Conservation (phyloP, 2,797 vertebrate species). For the Ispidina picta region DNA sequence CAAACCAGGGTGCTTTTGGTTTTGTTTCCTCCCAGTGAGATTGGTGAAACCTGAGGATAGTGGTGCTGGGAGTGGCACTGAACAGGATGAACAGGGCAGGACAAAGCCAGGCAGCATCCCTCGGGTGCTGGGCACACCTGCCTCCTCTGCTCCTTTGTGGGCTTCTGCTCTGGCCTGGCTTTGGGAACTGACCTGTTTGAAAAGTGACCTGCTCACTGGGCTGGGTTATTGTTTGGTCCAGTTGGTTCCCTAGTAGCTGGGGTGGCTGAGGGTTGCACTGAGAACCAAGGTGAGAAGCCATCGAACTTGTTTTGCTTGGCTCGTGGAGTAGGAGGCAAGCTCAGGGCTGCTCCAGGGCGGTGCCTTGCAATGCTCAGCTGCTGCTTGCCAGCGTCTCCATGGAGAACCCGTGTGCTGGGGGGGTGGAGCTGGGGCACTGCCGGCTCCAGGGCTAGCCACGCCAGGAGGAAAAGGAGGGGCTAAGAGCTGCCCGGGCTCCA, state of each 20-base stretch:
- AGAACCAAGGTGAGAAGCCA: not conserved
- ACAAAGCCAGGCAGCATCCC: too few species aligned
- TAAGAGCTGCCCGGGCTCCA: not conserved
- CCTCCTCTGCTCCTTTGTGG: not conserved
- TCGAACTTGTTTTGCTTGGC: not conserved
- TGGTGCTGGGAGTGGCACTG: not conserved
- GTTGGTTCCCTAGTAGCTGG: too few species aligned
- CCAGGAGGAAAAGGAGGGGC: too few species aligned
- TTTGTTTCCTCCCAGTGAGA: not conserved
- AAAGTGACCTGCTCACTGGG: fast-evolving
- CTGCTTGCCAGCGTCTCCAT: not conserved
- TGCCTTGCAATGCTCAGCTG: not conserved
- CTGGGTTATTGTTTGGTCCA: too few species aligned
- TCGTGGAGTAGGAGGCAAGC: fast-evolving
- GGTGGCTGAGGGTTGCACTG: not conserved
- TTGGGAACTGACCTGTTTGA: not conserved
- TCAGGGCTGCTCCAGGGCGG: not conserved
- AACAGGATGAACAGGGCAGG: not conserved
- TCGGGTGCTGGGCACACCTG: not conserved
- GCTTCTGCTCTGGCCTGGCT: not conserved
- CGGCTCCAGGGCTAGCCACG: too few species aligned
- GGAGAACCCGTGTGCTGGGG: not conserved
- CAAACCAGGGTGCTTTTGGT: not conserved
- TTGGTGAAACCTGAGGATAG: not conserved
- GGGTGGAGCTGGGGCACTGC: too few species aligned